Evolutionary conservation across 2,888 invertebrate genomes (phyloP), one percentile per base, ranked within the genome.

Genomic region (Gonocerus acuteangulatus): DNA sequence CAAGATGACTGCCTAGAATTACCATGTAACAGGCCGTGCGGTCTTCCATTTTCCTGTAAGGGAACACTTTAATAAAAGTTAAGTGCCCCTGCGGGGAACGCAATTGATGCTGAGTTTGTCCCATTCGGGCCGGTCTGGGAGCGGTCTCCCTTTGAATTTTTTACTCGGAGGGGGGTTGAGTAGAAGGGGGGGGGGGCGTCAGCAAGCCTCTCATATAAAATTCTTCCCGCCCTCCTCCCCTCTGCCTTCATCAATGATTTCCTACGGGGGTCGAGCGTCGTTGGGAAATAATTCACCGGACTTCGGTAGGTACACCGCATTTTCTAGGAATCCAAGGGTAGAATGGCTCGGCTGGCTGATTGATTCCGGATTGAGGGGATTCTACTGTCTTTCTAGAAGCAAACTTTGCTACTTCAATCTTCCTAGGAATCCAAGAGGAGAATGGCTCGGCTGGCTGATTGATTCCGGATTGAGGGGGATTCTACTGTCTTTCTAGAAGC

Each of bases 51-150:
- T 39, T 15, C 39, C 15, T 39, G 39, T 39, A 39, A 39, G 47
- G 21, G 47, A 47, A 47, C 47, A 47, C 47, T 47, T 47, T 47
- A 47, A 47, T 47, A 47, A 47, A 47, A 47, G 47, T 19, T 47
- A 47, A 47, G 47, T 47, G 47, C 47, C 47, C 16, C 21, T 3
- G 47, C 47, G 18, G 16, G 21, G 47, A 47, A 21, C 18, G 18
- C 18, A 47, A 47, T 47, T 47, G 47, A 47, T 47, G 47, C 19
- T 19, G 47, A 47, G 47, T 47, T 47, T 47, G 47, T 47, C 47
- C 47, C 47, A 47, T 47, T 47, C 47, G 16, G 18, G 18, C 21
- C 13, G 19, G 39, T 3, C 13, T 15, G 39, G 19, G 47, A 19
- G 19, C 21, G 3, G 47, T 2, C n/a, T 19, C 47, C 18, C 9